Evolutionary conservation across 2,113 vertebrate species (phyloP).

Genomic region (Butastur rufipennis): DNA sequence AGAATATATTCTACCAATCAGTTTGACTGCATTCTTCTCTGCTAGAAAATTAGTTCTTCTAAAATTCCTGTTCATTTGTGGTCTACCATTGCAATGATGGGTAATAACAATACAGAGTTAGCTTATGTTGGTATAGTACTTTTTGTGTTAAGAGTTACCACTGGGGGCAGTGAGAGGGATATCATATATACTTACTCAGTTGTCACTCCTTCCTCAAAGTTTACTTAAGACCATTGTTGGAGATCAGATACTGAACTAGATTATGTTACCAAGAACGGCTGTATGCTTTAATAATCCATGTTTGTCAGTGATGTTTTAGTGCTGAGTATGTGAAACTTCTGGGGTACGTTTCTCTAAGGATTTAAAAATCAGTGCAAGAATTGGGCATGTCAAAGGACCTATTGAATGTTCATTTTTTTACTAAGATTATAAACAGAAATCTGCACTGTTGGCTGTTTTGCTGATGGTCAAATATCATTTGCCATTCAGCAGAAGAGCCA

Average conservation of each 20-base stretch:
- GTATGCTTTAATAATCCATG: background rate
- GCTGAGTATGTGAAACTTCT: background rate
- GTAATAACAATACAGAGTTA: background rate
- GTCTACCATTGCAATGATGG: background rate
- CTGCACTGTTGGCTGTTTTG: fast-evolving
- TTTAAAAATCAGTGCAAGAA: background rate
- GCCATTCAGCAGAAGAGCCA: background rate
- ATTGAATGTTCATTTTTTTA: background rate
- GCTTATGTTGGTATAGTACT: background rate
- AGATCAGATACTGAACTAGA: background rate
- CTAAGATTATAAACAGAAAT: background rate
- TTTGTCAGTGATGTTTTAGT: background rate
- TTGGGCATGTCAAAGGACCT: background rate
- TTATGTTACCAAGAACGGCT: background rate
- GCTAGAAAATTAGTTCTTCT: background rate
- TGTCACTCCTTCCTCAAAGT: background rate
- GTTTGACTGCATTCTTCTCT: background rate
- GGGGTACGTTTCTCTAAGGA: background rate
- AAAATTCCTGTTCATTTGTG: background rate
- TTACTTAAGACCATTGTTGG: background rate
- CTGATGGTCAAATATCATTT: background rate
- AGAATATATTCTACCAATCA: background rate
- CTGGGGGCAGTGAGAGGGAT: background rate
- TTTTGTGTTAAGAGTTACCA: background rate
- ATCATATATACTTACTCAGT: background rate